Evolutionary conservation across 2,888 invertebrate species (phyloP).

Genomic region (Hemistola chrysoprasaria): DNA sequence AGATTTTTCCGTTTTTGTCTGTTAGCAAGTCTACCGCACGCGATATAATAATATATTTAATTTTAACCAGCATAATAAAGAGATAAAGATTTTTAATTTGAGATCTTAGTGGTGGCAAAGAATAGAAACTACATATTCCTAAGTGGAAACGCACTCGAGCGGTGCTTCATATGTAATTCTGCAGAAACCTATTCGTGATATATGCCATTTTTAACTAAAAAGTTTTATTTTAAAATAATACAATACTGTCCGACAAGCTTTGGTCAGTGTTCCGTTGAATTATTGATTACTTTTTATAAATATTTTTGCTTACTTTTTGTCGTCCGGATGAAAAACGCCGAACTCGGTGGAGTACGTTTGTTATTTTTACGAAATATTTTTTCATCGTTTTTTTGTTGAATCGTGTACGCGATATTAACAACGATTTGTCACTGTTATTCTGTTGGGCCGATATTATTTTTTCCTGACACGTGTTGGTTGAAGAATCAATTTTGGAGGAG

Average conservation of each 20-base stretch:
- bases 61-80: conserved; percentile 2
- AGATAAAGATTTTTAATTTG: too few relatives aligned
- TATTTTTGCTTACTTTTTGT: conserved; percentile 23
- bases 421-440: conserved; percentile 30
- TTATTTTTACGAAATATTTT: conserved; percentile 17
- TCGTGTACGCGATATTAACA: conserved; percentile 27
- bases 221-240: too few relatives aligned
- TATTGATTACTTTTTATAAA: conserved; percentile 30
- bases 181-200: too few relatives aligned
- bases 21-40: conserved; percentile 9
- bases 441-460: conserved; percentile 26
- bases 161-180: background rate
- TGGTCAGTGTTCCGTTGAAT: conserved; percentile 16
- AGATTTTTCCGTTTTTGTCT: conserved; percentile 15
- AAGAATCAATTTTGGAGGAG: conserved; percentile 18
- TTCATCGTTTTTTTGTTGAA: conserved; percentile 6
- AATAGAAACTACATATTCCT: too few relatives aligned
- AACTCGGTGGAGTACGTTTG: conserved; percentile 5
- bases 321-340: conserved; percentile 11
- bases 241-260: conserved; percentile 13
- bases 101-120: too few relatives aligned
- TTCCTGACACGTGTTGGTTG: conserved; percentile 21
- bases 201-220: too few relatives aligned
- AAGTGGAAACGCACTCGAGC: background rate
- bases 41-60: conserved; percentile 6